Conservation (phyloP, 1,140 invertebrate species). For the Penaeus japonicus region DNA sequence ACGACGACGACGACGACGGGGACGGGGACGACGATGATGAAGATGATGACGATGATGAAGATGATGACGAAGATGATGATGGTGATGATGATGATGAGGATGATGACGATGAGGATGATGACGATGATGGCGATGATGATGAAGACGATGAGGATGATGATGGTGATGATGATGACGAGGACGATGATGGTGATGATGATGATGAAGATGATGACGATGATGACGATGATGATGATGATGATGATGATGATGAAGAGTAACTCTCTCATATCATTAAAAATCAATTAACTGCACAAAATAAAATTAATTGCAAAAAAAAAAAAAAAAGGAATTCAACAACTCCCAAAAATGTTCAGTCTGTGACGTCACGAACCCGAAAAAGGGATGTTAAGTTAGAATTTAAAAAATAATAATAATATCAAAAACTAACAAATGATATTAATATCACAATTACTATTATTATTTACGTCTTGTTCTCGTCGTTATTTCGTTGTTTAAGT, state of each 20-base stretch:
- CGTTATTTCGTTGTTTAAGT: too few relatives aligned
- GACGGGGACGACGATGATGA: constrained; percentile 33
- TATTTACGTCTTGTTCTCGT: too few relatives aligned
- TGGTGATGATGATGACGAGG: constrained; percentile 40
- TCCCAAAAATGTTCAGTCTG: too few relatives aligned
- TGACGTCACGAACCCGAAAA: too few relatives aligned
- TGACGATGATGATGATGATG: constrained; percentile 51
- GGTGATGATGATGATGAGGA: constrained; percentile 47
- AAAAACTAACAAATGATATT: too few relatives aligned
- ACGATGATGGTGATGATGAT: constrained; percentile 45
- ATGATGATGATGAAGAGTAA: constrained; percentile 38
- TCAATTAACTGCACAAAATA: not conserved
- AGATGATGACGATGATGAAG: constrained; percentile 46
- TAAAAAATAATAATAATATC: too few relatives aligned
- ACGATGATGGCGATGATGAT: constrained; percentile 27
- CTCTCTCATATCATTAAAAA: not conserved
- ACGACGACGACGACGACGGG: constrained; percentile 36
- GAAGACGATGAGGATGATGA: constrained; percentile 32
- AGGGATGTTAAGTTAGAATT: too few relatives aligned
- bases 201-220: constrained; percentile 49
- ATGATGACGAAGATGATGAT: constrained; percentile 38
- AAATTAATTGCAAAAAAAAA: not conserved
- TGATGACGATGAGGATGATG: constrained; percentile 46
- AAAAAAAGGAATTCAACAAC: not conserved
- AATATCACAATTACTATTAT: too few relatives aligned